These are phyloP conservation scores for Paramuricea clavata DNA, from an alignment of 92 coral and sea anemone species.

Conservation along the genomic window DNA sequence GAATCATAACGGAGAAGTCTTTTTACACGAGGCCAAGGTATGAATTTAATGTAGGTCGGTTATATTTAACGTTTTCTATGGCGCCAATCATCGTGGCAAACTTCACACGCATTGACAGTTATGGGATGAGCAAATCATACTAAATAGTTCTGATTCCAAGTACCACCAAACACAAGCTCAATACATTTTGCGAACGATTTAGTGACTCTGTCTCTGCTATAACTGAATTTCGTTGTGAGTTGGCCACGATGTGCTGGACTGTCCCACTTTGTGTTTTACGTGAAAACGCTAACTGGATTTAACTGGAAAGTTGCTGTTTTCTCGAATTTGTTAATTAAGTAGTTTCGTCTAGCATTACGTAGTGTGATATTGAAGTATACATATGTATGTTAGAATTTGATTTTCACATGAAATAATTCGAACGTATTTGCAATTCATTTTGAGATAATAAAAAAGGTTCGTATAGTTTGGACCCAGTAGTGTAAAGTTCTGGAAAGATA, in stretches of 20 bases:
- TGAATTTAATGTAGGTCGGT: no score
- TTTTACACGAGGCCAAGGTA: constrained; percentile 98
- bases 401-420: neutral
- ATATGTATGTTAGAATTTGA: no score
- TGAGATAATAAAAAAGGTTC: no score
- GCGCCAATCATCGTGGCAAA: neutral
- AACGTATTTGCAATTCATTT: no score
- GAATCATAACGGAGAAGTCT: constrained; percentile 95
- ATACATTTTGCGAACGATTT: neutral
- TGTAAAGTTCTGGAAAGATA: no score
- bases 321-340: neutral
- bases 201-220: neutral
- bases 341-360: neutral
- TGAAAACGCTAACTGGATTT: no score
- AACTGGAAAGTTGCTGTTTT: neutral
- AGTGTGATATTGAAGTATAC: neutral
- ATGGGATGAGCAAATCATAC: no score
- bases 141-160: no score
- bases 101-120: no score
- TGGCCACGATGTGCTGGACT: neutral
- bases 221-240: neutral
- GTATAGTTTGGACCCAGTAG: no score
- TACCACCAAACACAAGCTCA: neutral
- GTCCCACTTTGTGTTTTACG: no score
- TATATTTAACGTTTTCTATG: no score